Base-by-base conservation (phyloP, 2,113 vertebrate species). In the Antechinus flavipes region DNA sequence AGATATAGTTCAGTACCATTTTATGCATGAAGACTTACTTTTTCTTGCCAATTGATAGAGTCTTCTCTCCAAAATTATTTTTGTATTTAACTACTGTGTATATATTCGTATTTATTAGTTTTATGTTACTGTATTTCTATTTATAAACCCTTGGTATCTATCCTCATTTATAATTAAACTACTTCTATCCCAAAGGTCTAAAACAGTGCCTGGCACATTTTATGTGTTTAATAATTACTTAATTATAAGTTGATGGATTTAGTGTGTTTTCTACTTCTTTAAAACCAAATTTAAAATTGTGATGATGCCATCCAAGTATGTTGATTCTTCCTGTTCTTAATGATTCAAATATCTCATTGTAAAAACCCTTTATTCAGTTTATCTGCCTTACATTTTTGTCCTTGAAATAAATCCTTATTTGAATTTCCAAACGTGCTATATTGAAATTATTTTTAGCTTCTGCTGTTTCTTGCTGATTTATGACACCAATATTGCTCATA, bases 351-450 rank as follows among this genome's bases (percentile, higher is more conserved):
- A n/a, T 3, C 16, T 4, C 35, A 22, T 76, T 76, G 19, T 76
- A 76, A 76, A 76, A 76, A 76, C 16, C 0, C 35, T 76, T 76
- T 61, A 12, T 76, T 76, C 14, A 76, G 35, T 76, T n/a, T 76
- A 5, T 22, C 35, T 76, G n/a, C 68, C 30, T n/a, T n/a, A 0
- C 4, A 76, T 76, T 76, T 76, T 76, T 76, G 35, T 7, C 68
- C 68, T 76, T 76, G 68, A 76, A 76, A 76, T 76, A 2, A 76
- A n/a, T 14, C n/a, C 42, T n/a, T 92, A 61, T 91, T 94, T 90
- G 0, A 1, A 30, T 92, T 92, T 95, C 9, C 90, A 96, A 96
- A 47, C 0, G 0, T 76, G 35, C 35, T 61, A 61, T 61, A 1
- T 27, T 42, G 58, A 0, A 9, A 16, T 8, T n/a, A 92, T 27